phyloP scores from a whole-genome alignment of 2,797 vertebrate species.

The Catharus ustulatus region DNA sequence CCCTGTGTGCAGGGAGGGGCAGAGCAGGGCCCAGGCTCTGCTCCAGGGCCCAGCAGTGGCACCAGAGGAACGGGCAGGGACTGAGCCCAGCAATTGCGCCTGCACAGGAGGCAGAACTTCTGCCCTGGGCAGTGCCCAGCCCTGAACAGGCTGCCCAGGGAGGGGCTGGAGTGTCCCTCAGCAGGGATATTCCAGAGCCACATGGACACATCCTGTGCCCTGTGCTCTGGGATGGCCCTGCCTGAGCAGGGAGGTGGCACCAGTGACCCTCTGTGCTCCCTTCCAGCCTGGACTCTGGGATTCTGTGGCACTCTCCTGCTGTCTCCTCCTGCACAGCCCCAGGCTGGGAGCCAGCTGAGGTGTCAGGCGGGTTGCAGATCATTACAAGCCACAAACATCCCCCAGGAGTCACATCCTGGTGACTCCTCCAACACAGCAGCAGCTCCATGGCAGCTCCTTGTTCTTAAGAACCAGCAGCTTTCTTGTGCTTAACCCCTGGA shows the following conservation, averaged over 20 bases:
- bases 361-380: neutral
- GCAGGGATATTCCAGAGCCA: neutral
- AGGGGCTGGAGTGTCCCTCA: neutral
- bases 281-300: neutral
- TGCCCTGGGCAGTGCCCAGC: neutral
- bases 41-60: too few relatives aligned
- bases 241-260: neutral
- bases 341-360: neutral
- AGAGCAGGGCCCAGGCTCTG: too few relatives aligned
- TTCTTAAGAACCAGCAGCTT: neutral
- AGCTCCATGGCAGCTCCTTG: neutral
- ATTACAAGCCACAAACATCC: neutral
- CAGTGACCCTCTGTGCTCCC: neutral
- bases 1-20: too few relatives aligned
- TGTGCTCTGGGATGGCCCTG: neutral
- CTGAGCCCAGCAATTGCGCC: neutral
- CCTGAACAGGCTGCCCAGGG: neutral
- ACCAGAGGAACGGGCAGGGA: too few relatives aligned
- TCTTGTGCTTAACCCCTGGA: neutral
- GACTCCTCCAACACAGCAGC: rapidly evolving
- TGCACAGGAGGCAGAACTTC: neutral
- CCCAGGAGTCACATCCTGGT: too few relatives aligned
- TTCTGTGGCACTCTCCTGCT: neutral
- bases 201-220: neutral
- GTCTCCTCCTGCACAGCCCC: neutral